These are phyloP conservation scores for Venustaconcha ellipsiformis DNA, from an alignment of 1,140 invertebrate genomes.

Conservation along the genomic window DNA sequence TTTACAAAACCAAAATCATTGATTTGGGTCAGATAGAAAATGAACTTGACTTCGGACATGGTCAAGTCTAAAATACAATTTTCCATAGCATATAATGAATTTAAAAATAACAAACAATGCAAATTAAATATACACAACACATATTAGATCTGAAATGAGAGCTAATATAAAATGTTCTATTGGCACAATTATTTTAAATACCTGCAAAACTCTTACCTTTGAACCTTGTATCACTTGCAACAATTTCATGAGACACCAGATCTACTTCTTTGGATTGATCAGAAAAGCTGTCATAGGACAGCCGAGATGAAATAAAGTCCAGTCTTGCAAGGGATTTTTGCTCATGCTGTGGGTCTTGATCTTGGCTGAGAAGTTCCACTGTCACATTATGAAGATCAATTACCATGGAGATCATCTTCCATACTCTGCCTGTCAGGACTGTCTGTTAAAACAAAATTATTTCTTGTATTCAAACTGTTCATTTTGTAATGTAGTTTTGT, in stretches of 20 bases:
- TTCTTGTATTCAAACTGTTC: neutral
- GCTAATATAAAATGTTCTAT: too few species aligned
- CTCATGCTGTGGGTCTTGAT: conserved; percentile 37
- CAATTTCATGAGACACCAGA: conserved; percentile 91
- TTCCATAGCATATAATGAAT: too few species aligned
- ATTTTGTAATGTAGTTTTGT: neutral
- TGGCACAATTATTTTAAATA: too few species aligned
- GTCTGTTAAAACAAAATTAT: conserved; percentile 51
- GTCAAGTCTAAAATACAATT: too few species aligned
- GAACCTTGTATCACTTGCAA: conserved; percentile 85
- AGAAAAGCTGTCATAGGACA: conserved; percentile 87
- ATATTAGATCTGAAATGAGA: too few species aligned
- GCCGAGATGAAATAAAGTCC: conserved; percentile 90
- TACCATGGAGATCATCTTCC: conserved; percentile 83
- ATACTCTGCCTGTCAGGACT: conserved; percentile 69
- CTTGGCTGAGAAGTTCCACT: conserved; percentile 75
- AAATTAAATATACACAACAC: too few species aligned
- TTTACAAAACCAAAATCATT: too few species aligned
- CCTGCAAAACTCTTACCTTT: conserved; percentile 57
- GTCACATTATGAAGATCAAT: conserved; percentile 91
- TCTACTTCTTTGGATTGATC: conserved; percentile 93
- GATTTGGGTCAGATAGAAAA: too few species aligned
- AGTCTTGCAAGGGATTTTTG: conserved; percentile 83
- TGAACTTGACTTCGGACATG: too few species aligned
- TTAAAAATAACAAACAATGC: too few species aligned